Evolutionary conservation across 2,888 invertebrate genomes (phyloP).

Genomic region (Eupelmus urozonus): DNA sequence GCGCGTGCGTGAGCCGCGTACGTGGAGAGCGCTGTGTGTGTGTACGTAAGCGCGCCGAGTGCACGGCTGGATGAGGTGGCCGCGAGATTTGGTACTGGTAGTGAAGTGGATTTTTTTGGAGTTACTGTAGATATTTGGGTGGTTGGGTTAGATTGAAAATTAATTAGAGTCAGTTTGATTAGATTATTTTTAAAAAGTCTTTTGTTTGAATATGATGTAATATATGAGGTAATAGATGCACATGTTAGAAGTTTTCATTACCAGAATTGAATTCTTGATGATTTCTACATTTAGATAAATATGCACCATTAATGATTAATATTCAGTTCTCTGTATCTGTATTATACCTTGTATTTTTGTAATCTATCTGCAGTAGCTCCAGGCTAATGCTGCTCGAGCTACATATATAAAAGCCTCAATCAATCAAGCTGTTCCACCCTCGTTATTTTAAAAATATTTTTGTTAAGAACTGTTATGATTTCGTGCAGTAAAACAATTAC

Average conservation of each 20-base stretch:
- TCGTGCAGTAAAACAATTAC: background rate
- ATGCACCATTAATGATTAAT: conserved; percentile 39
- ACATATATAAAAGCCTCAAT: conserved; percentile 37
- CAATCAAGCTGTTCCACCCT: conserved; percentile 51
- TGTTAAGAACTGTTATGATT: conserved; percentile 8
- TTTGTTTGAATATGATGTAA: too few relatives aligned
- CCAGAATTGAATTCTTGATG: too few relatives aligned
- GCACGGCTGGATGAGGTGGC: too few relatives aligned
- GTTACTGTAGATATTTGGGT: too few relatives aligned
- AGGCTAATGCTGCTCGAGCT: conserved; percentile 6
- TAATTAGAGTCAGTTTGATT: too few relatives aligned
- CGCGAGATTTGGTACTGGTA: too few relatives aligned
- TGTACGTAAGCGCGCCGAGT: too few relatives aligned
- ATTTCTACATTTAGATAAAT: background rate
- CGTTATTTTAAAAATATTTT: conserved; percentile 47
- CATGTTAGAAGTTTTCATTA: too few relatives aligned
- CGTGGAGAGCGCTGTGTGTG: conserved; percentile 13
- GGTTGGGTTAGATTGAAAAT: too few relatives aligned
- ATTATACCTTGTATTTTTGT: conserved; percentile 50
- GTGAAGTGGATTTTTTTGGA: too few relatives aligned
- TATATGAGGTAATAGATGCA: too few relatives aligned
- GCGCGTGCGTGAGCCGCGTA: conserved; percentile 54
- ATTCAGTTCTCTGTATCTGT: conserved; percentile 45
- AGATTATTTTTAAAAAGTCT: too few relatives aligned
- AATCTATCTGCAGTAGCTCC: conserved; percentile 43